A percentile compares a stretch with the other conserved stretches of the same genome.
These are phyloP conservation scores for Corticium candelabrum DNA, from an alignment of 37 sponge, comb jelly and placozoan species.

Conservation along the genomic window DNA sequence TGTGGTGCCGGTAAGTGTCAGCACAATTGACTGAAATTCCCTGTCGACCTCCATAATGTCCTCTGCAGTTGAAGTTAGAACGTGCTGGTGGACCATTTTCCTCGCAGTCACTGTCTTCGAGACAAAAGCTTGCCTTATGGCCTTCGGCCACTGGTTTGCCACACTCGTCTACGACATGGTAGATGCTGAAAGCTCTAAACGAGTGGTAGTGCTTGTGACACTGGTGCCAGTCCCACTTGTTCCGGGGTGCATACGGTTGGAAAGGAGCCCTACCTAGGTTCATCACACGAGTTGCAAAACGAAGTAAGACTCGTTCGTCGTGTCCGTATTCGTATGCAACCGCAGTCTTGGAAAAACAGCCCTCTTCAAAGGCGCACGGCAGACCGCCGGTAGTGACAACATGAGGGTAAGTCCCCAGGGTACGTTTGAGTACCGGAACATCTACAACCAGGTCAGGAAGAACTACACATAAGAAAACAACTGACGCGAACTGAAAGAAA, in stretches of 20 bases:
- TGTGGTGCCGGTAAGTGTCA: conserved; percentile 27
- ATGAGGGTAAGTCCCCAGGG: background rate
- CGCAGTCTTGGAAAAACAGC: conserved; percentile 29
- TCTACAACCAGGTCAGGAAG: conserved; percentile 35
- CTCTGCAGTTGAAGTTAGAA: background rate
- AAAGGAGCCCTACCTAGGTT: conserved; percentile 44
- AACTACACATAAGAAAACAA: conserved; percentile 1
- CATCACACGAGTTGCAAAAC: conserved; percentile 38
- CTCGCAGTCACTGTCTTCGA: conserved; percentile 42
- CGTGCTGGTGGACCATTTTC: background rate
- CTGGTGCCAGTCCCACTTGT: conserved; percentile 42
- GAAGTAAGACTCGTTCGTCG: conserved; percentile 19
- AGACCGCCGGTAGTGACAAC: background rate
- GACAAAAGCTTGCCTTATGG: conserved; percentile 61
- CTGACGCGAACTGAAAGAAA: too few relatives aligned
- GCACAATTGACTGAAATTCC: conserved; percentile 56
- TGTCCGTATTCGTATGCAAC: background rate
- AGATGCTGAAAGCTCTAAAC: conserved; percentile 29
- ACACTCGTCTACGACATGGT: conserved; percentile 15
- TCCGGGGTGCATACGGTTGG: conserved; percentile 3
- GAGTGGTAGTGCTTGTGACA: conserved; percentile 70
- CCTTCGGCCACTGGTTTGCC: conserved; percentile 34
- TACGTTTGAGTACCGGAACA: background rate
- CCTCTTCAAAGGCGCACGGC: conserved; percentile 66
- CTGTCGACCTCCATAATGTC: conserved; percentile 8